Evolutionary conservation across 2,888 invertebrate genomes (phyloP), one percentile per base, ranked within the genome.

Genomic region (Pterostichus madidus): DNA sequence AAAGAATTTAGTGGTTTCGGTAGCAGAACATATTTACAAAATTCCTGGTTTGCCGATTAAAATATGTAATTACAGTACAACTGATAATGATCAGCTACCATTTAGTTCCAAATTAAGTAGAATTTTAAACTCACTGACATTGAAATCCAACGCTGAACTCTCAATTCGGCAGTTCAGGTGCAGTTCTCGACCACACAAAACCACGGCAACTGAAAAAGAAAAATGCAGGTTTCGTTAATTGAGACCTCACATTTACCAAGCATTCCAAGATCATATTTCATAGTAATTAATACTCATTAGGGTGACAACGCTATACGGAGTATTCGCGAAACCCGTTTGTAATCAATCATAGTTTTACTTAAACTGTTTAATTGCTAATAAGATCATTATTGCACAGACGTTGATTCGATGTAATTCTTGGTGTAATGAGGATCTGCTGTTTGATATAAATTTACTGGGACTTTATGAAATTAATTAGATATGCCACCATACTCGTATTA

Each of bases 281-380:
- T 71, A 73, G 53, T 52, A 80, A 80, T 80, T 80, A 80, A 71
- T 80, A 68, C 80, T 80, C 80, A 80, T 80, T 80, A 80, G 15
- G 32, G 71, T 68, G 80, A 80, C 80, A 80, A 64, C 32, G 64
- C 59, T 13, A 32, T 56, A 56, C 53, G 31, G 39, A 59, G 13
- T 31, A 35, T 32, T 64, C 11, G 64, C 64, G n/a, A 76, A 35
- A 77, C 77, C 4, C 77, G 77, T 10, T 71, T 53, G 11, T 32
- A 35, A 80, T 80, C 80, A 80, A 80, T 80, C 80, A 80, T 52
- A 59, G 52, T 64, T 80, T 68, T 80, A 68, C 80, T 49, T 68
- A 49, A 79, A 46, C 73, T 31, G 73, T 64, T 79, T 80, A 44
- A 64, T 49, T 52, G 68, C 68, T 80, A 64, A 68, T 80, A 52